Evolutionary conservation across 1,140 invertebrate species (phyloP), one percentile per base, ranked within the genome.

Genomic region (Capitella teleta): DNA sequence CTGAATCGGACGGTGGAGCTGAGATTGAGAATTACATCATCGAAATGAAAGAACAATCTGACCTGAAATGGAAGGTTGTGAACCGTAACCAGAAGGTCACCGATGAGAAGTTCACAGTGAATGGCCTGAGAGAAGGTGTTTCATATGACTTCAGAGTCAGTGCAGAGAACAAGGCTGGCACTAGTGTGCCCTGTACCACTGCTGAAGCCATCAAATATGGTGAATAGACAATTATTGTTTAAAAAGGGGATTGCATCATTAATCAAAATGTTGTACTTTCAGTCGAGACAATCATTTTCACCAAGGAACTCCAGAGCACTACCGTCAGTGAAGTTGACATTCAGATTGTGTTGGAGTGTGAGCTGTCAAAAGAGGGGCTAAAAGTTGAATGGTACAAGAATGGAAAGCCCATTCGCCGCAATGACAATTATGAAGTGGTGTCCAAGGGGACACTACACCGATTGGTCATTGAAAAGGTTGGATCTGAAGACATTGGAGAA

Each of bases 131-230:
- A 3, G 90, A 97, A 74, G 90, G 88, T 26, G 86, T 92, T 62
- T 88, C 94, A 70, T 98, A 98, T 66, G 89, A 96, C 70, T 98
- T 98, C 78, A 80, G 95, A 49, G 82, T 99, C 0, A 86, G 87
- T 68, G 94, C 95, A 18, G 85, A 97, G 0, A 98, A 98, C 72
- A 93, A 94, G 64, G 93, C 86, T 25, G 95, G 94, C 23, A 80
- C 82, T 48, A 87, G 92, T 53, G 88, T 94, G 70, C 93, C 92
- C 5, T 90, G 88, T 41, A 90, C 95, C 61, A 80, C 88, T 6
- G 92, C 88, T 2, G 71, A 77, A 37, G 80, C 87, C 3, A 79
- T 44, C 19, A 58, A 53, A 43, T 53, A 53, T 43, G 36, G 51
- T 52, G 21, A 12, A 47, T 34, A 18, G 14, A 16, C 19, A n/a